Evolutionary conservation across 2,888 invertebrate genomes (phyloP), one percentile per base, ranked within the genome.

Genomic region (Erebia palarica): DNA sequence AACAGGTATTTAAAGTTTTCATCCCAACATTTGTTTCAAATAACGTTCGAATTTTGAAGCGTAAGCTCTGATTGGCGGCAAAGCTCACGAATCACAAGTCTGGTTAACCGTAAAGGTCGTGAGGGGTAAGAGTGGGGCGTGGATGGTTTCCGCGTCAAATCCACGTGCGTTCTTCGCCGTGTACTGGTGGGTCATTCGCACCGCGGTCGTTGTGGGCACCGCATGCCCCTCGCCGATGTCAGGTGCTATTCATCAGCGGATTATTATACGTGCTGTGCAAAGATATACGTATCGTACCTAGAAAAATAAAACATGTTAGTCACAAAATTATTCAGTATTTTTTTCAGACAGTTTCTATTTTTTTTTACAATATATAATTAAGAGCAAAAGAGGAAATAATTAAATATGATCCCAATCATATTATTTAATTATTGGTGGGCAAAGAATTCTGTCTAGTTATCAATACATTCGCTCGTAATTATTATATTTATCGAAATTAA

Each of bases 191-290:
- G 69, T 82, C 82, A 80, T 72, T 84, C 70, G 79, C 74, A 18
- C 81, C 82, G 76, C 81, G 78, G 49, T 86, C 88, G 73, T 76
- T 81, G 80, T 79, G 82, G 75, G 82, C 73, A 61, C 78, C 80
- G 78, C 84, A 81, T 84, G 86, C 82, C 78, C 86, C 82, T 2
- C 89, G 84, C 77, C 92, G 84, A 76, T 90, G 92, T 92, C 92
- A 91, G 86, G 90, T 85, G 18, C 87, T 81, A 69, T 82, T 88
- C 81, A 88, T 81, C 84, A 89, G 71, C 71, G 91, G 90, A 77
- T 91, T 92, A 82, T 93, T 92, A 85, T 90, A 91, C 65, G 90
- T 91, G 91, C 93, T 93, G 82, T 92, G 88, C 88, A 92, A 87
- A 76, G 93, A 92, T 74, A 92, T 90, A 75, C 92, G 87, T 72